These are phyloP conservation scores for Chelon labrosus DNA, from an alignment of 2,797 vertebrate genomes.

Conservation along the genomic window DNA sequence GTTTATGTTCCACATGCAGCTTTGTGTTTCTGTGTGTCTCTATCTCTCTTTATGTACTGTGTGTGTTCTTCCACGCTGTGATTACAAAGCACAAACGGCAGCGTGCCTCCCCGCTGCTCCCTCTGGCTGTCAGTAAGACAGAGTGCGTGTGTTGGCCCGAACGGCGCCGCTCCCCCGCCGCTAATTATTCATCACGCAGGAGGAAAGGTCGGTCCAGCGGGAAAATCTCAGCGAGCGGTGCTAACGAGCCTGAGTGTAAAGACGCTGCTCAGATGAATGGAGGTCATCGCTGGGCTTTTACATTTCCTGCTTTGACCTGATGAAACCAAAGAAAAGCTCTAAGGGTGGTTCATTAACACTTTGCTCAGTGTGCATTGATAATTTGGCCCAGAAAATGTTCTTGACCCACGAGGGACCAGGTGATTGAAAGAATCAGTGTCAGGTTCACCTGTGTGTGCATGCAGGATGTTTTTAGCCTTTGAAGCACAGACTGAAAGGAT, in stretches of 20 bases:
- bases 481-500: too few species aligned
- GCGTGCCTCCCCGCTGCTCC: conserved; percentile 21
- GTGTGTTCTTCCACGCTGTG: conserved; percentile 56
- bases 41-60: conserved; percentile 22
- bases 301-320: conserved; percentile 2
- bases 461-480: too few species aligned
- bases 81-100: conserved; percentile 60
- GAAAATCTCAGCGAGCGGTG: not conserved
- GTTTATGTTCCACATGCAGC: not conserved
- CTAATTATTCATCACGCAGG: conserved; percentile 52
- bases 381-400: not conserved
- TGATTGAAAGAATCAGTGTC: too few species aligned
- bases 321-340: not conserved
- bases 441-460: too few species aligned
- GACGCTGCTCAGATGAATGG: conserved; percentile 20
- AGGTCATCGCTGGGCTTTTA: conserved; percentile 29
- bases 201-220: conserved; percentile 38
- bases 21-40: conserved; percentile 1
- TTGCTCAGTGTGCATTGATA: too few species aligned
- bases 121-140: conserved; percentile 56
- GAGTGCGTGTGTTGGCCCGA: conserved; percentile 36
- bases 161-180: conserved; percentile 22
- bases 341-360: too few species aligned
- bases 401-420: not conserved
- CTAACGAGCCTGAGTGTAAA: conserved; percentile 29